These are phyloP conservation scores for Ctenodactylus gundi DNA, from an alignment of 2,113 vertebrate genomes.

Conservation along the genomic window DNA sequence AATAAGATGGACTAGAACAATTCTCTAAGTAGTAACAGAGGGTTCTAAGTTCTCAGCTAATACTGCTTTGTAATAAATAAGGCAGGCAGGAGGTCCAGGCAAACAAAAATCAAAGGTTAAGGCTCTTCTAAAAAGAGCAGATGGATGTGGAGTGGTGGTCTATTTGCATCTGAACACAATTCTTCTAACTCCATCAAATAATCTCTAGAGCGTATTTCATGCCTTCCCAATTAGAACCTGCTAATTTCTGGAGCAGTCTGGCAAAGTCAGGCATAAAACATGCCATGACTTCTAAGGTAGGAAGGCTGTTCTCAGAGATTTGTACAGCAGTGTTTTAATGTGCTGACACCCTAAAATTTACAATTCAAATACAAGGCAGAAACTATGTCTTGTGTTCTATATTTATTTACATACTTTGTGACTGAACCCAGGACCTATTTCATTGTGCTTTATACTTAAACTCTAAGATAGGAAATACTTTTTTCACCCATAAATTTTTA, in stretches of 20 bases:
- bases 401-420: neutral
- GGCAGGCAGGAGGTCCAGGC: neutral
- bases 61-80: neutral
- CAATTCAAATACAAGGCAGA: constrained; percentile 34
- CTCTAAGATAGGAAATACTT: constrained; percentile 39
- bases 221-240: neutral
- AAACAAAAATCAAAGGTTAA: neutral
- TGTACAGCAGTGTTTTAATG: neutral
- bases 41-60: constrained; percentile 14
- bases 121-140: neutral
- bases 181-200: neutral
- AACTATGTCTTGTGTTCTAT: neutral
- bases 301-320: neutral
- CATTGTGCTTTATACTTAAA: constrained; percentile 5
- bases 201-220: neutral
- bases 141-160: neutral
- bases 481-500: constrained; percentile 49
- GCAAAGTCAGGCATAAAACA: constrained; percentile 12
- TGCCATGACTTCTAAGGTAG: neutral
- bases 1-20: neutral
- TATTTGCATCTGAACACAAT: neutral
- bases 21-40: neutral
- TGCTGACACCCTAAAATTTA: neutral
- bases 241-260: neutral
- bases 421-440: neutral